Conservation (phyloP, 2,888 invertebrate species). For the Steinernema carpocapsae region DNA sequence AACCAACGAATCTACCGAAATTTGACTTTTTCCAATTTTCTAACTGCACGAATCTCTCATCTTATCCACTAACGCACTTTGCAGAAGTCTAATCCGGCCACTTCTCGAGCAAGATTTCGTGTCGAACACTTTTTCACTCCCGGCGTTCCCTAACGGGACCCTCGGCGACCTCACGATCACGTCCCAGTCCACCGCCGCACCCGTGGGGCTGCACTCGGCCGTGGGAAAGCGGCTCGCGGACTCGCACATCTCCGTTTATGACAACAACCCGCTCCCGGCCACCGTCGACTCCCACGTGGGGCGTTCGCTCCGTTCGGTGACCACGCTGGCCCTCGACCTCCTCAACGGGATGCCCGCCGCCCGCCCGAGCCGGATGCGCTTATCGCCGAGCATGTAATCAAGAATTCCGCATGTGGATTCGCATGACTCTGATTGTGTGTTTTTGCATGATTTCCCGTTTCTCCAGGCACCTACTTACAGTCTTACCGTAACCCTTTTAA, state of each 20-base stretch:
- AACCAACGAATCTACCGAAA: background rate
- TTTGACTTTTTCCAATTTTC: background rate
- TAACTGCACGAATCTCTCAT: background rate
- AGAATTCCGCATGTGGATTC: conserved; percentile 18
- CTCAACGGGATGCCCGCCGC: background rate
- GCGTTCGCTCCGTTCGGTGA: conserved; percentile 24
- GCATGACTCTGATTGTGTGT: conserved; percentile 38
- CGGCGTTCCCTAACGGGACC: background rate
- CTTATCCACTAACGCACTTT: conserved; percentile 37
- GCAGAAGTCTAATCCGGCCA: conserved; percentile 41
- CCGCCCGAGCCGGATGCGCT: background rate
- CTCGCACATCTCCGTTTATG: conserved; percentile 52
- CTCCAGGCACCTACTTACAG: too few species aligned
- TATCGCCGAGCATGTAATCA: conserved; percentile 19
- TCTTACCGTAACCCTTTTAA: background rate
- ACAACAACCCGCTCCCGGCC: conserved; percentile 39
- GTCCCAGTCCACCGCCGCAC: conserved; percentile 23
- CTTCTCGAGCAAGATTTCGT: conserved; percentile 35
- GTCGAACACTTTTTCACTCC: conserved; percentile 30
- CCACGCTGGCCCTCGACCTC: background rate
- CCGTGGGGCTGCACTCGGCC: conserved; percentile 43
- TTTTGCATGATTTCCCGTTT: background rate
- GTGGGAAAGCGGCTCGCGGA: conserved; percentile 28
- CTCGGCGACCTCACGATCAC: background rate
- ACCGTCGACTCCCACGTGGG: conserved; percentile 24